Evolutionary conservation across 2,113 vertebrate species (phyloP), one percentile per base, ranked within the genome.

Genomic region (Neolamprologus sp.): DNA sequence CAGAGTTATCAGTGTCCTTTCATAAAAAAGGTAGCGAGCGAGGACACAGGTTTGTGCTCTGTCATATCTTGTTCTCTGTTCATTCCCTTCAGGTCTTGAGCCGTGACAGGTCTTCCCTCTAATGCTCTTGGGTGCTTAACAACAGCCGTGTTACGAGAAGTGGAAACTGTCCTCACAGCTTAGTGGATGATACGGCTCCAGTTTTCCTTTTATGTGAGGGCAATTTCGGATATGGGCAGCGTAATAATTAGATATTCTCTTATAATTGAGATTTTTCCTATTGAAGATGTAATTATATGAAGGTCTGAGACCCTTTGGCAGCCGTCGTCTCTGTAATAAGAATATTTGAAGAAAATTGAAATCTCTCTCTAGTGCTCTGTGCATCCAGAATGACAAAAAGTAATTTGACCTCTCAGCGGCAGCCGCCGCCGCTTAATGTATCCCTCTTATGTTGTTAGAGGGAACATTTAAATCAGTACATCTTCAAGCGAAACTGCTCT

Each of bases 241-340:
- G 65, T 89, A 86, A 94, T 95, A 95, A 96, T 96, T 93, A 96
- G 93, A 85, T 93, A 93, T 95, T 95, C 92, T 89, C 92, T 93
- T 90, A 93, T 95, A 96, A 96, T 95, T 95, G 95, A 94, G 94
- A 94, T 95, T 93, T 94, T 91, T 91, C 91, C 88, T 84, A 92
- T 93, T 96, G 91, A 95, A 94, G 93, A 94, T 93, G 90, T 96
- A 97, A 96, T 97, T 96, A 95, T 90, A 85, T 83, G 81, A 93
- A 88, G 92, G 91, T 87, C 88, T 89, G 79, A 85, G 94, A 91
- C 91, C 94, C 94, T 96, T 94, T 93, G 92, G 94, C 95, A 89
- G 94, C 85, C 83, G 53, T 87, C 89, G 49, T 91, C 90, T 88
- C 89, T 63, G 89, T 95, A 96, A 96, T 96, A 95, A 94, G 95